These are phyloP conservation scores for Drosophila orena DNA, from an alignment of 1,140 invertebrate species.

Conservation along the genomic window DNA sequence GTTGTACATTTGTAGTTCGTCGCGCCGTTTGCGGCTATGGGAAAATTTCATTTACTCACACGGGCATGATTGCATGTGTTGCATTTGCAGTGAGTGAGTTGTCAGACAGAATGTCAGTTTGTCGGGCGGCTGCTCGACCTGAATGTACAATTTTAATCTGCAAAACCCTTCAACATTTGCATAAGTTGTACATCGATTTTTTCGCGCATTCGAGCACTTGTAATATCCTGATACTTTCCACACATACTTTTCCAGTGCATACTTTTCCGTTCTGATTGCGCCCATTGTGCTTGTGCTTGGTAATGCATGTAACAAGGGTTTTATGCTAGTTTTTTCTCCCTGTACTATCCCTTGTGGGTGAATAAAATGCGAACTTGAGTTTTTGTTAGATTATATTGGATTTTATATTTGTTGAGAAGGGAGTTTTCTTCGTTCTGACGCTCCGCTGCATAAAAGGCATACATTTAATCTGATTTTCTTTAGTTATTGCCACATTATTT, in stretches of 20 bases:
- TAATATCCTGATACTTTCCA: slow-evolving; percentile 34
- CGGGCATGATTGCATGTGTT: slow-evolving; percentile 9
- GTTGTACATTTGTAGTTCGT: slow-evolving; percentile 62
- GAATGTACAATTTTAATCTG: slow-evolving; percentile 80
- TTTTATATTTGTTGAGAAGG: slow-evolving; percentile 1
- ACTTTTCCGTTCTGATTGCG: slow-evolving; percentile 21
- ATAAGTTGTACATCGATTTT: slow-evolving; percentile 70
- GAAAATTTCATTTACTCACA: slow-evolving; percentile 48
- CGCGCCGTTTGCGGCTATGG: slow-evolving; percentile 42
- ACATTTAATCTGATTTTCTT: background rate
- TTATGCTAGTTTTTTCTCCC: slow-evolving; percentile 10
- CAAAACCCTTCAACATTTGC: slow-evolving; percentile 72
- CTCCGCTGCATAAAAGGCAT: background rate
- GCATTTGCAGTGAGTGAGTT: slow-evolving; percentile 27
- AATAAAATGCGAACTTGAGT: background rate
- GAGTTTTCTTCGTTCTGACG: background rate
- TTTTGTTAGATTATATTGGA: background rate
- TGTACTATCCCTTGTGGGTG: slow-evolving; percentile 8
- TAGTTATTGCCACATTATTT: background rate
- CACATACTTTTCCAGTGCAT: slow-evolving; percentile 10
- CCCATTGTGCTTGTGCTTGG: slow-evolving; percentile 39
- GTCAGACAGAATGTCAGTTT: slow-evolving; percentile 45
- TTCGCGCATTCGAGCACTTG: slow-evolving; percentile 18
- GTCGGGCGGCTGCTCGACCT: slow-evolving; percentile 63
- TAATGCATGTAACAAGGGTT: slow-evolving; percentile 27